Evolutionary conservation across 2,797 vertebrate genomes (phyloP).

Genomic region (Poecilia velifera): DNA sequence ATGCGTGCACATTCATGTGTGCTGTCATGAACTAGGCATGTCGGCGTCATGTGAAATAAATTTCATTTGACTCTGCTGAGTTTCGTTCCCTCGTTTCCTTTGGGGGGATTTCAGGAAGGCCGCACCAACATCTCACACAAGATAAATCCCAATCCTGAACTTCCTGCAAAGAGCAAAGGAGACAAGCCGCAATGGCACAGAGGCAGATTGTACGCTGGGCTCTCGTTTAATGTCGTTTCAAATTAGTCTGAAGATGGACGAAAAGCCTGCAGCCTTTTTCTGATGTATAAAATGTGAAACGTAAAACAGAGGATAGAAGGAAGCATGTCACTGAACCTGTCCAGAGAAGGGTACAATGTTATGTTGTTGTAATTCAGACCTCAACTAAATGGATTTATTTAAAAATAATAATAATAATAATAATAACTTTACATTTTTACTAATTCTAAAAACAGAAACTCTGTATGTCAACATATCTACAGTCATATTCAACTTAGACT

Average conservation of each 20-base stretch:
- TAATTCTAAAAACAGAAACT: background rate
- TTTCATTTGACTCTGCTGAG: conserved; percentile 35
- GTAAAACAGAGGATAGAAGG: background rate
- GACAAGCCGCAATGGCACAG: background rate
- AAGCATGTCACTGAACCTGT: background rate
- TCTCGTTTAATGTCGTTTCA: background rate
- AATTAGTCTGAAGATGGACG: too few species aligned
- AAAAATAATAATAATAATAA: background rate
- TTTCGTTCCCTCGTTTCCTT: conserved; percentile 38
- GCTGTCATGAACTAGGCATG: conserved; percentile 14
- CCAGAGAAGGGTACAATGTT: background rate
- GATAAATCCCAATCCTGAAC: conserved; percentile 20
- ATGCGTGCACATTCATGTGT: conserved; percentile 34
- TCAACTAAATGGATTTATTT: background rate
- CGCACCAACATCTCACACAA: conserved; percentile 55
- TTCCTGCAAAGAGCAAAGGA: conserved; percentile 54
- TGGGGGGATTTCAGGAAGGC: conserved; percentile 44
- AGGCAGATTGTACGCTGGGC: background rate
- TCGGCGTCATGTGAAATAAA: conserved; percentile 22
- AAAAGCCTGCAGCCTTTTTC: background rate
- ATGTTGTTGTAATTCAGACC: background rate
- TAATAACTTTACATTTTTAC: background rate
- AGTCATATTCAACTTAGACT: background rate
- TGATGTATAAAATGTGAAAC: background rate
- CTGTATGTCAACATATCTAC: background rate